Base-by-base conservation (phyloP, 2,113 vertebrate genomes). In the Mesocricetus auratus region DNA sequence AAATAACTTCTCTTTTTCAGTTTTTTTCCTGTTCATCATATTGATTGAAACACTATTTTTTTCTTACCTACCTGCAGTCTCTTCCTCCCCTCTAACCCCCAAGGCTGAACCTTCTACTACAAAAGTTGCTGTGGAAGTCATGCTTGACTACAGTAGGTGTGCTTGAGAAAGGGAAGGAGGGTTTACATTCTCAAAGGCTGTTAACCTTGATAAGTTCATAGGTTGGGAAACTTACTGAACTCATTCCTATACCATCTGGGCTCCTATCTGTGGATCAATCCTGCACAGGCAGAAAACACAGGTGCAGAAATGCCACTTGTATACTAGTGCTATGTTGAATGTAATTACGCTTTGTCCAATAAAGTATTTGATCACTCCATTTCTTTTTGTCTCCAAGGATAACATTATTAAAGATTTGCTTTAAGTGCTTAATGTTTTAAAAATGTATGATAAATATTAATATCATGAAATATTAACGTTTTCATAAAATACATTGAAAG, bases 1-100 rank as follows among this genome's bases (percentile, higher is more conserved):
- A 96, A 94, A 89, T 90, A 89, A 89, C 77, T 89, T 62, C 47
- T 47, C 86, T 74, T 74, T 16, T 92, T 91, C 74, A 60, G 33
- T 11, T 81, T 88, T 96, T 90, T 29, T 66, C 29, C 16, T 12
- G 24, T 83, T 89, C 62, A 47, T 17, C 82, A 42, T 21, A 89
- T 21, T 31, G 11, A 78, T 9, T 42, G 74, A 92, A 93, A 96
- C 77, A 47, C 53, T 85, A 11, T 66, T 95, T 50, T 69, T 90
- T 53, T 53, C 47, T n/a, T 92, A 86, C 9, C 58, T 92, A 89
- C 42, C 39, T 81, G 21, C 39, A 92, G 39, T 9, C 56, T 77
- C 69, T 64, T 96, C 50, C 66, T 71, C 42, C 62, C 45, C 42
- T 17, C 33, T 42, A 1, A 11, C 16, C 66, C 21, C 36, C 36